Conservation (phyloP, 2,888 invertebrate species). For the Syritta pipiens region DNA sequence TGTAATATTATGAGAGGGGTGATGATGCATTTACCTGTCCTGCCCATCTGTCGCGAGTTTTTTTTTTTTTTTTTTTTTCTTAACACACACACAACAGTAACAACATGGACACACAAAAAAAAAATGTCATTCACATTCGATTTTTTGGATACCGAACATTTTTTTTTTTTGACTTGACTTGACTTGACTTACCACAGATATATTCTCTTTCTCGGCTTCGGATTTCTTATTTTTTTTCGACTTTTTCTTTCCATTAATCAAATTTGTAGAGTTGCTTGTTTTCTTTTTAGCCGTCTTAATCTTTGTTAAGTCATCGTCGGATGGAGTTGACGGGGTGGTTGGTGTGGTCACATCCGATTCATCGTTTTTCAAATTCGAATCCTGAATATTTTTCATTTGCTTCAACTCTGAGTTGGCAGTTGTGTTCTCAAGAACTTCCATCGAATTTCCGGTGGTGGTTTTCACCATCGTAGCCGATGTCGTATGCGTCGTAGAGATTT, state of each 20-base stretch:
- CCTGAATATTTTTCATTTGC: slow-evolving; percentile 12
- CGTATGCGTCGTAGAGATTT: slow-evolving; percentile 18
- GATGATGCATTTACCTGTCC: slow-evolving; percentile 8
- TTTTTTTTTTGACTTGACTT: slow-evolving; percentile 1
- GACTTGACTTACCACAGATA: slow-evolving; percentile 83
- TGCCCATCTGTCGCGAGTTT: neutral
- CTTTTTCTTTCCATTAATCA: slow-evolving; percentile 80
- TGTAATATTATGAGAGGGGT: neutral
- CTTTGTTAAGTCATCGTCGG: slow-evolving; percentile 38
- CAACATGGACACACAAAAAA: no score
- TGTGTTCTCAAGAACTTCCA: slow-evolving; percentile 34
- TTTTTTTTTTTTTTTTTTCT: neutral
- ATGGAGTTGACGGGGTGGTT: slow-evolving; percentile 14
- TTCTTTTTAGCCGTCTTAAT: slow-evolving; percentile 45
- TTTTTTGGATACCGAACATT: neutral
- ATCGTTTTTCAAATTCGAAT: slow-evolving; percentile 2
- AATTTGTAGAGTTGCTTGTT: slow-evolving; percentile 4
- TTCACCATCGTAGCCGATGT: slow-evolving; percentile 15
- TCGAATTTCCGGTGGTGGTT: slow-evolving; percentile 15
- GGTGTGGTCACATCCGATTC: slow-evolving; percentile 4
- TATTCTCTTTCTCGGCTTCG: slow-evolving; percentile 84
- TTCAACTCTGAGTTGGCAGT: slow-evolving; percentile 14
- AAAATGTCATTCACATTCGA: no score
- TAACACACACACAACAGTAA: no score
- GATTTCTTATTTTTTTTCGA: slow-evolving; percentile 83